Percentiles rank a stretch among this genome's conserved stretches.
Conservation (phyloP, 2,888 invertebrate species). For the Cartodere bifasciata region DNA sequence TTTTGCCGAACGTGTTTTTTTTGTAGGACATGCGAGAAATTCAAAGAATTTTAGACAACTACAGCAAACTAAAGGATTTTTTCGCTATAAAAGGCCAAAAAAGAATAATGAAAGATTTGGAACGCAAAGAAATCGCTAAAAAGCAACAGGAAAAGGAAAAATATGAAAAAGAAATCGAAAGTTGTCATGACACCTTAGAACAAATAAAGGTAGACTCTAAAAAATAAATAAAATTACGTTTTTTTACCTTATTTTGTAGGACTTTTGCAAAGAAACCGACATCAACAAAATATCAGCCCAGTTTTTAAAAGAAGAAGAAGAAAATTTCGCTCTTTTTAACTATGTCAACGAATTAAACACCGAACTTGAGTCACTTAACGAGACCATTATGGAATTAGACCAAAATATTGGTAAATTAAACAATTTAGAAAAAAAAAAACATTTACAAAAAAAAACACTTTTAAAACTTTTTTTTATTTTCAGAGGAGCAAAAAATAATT, state of each 20-base stretch:
- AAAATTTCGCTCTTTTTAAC: slow-evolving; percentile 83
- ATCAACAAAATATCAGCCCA: slow-evolving; percentile 57
- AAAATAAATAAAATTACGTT: neutral
- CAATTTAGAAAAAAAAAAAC: slow-evolving; percentile 2
- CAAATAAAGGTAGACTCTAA: slow-evolving; percentile 38
- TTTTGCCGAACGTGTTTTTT: slow-evolving; percentile 13
- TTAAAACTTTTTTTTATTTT: slow-evolving; percentile 12
- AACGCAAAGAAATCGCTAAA: slow-evolving; percentile 55
- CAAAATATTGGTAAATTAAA: slow-evolving; percentile 44
- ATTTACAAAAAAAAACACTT: neutral
- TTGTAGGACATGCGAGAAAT: slow-evolving; percentile 71
- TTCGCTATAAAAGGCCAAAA: slow-evolving; percentile 75
- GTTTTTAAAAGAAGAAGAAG: slow-evolving; percentile 75
- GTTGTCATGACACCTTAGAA: slow-evolving; percentile 63
- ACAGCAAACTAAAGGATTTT: slow-evolving; percentile 73
- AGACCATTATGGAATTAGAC: slow-evolving; percentile 49
- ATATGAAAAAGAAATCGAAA: slow-evolving; percentile 55
- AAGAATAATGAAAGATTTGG: slow-evolving; percentile 59
- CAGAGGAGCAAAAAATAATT: slow-evolving; percentile 48
- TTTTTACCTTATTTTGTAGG: slow-evolving; percentile 26
- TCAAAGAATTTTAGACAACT: slow-evolving; percentile 72
- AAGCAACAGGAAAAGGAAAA: slow-evolving; percentile 52
- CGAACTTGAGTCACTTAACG: slow-evolving; percentile 60
- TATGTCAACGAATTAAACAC: slow-evolving; percentile 85
- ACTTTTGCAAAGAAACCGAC: slow-evolving; percentile 48